These are phyloP conservation scores for Mesopsocus fuscifrons DNA, from an alignment of 2,888 invertebrate species.

Conservation along the genomic window DNA sequence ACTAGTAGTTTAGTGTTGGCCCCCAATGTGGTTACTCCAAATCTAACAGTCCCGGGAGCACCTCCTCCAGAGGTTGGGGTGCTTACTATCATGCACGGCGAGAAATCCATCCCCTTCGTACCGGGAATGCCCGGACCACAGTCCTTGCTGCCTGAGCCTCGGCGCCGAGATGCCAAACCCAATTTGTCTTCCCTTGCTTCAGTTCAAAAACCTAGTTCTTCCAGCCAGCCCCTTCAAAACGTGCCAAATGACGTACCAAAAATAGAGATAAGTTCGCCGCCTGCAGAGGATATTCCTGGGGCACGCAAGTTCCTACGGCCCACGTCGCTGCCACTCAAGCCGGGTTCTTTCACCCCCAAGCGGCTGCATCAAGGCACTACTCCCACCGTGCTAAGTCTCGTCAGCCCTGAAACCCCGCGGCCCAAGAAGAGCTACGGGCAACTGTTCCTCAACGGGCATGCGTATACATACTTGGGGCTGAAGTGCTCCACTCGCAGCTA, in stretches of 20 bases:
- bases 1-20: conserved; percentile 35
- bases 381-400: conserved; percentile 60
- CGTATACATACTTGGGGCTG: conserved; percentile 76
- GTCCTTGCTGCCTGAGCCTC: conserved; percentile 25
- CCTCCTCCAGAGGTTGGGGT: conserved; percentile 30
- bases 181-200: not conserved
- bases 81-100: conserved; percentile 42
- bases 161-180: not conserved
- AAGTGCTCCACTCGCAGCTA: conserved; percentile 81
- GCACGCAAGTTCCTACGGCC: conserved; percentile 51
- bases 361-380: conserved; percentile 65
- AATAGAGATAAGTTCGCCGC: conserved; percentile 4
- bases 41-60: conserved; percentile 28
- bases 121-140: conserved; percentile 77
- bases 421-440: conserved; percentile 80
- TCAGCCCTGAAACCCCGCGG: conserved; percentile 80
- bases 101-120: conserved; percentile 65
- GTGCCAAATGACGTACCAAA: conserved; percentile 17
- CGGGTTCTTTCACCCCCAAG: conserved; percentile 64
- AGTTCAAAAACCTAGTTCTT: conserved; percentile 14
- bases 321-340: conserved; percentile 63
- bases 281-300: not conserved
- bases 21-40: conserved; percentile 33
- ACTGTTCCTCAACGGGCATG: conserved; percentile 74
- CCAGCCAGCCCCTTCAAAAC: conserved; percentile 17